A percentile compares a stretch with the other conserved stretches of the same genome.
These are phyloP conservation scores for Orientallactaga sibirica DNA, from an alignment of 2,797 vertebrate genomes.

Conservation along the genomic window DNA sequence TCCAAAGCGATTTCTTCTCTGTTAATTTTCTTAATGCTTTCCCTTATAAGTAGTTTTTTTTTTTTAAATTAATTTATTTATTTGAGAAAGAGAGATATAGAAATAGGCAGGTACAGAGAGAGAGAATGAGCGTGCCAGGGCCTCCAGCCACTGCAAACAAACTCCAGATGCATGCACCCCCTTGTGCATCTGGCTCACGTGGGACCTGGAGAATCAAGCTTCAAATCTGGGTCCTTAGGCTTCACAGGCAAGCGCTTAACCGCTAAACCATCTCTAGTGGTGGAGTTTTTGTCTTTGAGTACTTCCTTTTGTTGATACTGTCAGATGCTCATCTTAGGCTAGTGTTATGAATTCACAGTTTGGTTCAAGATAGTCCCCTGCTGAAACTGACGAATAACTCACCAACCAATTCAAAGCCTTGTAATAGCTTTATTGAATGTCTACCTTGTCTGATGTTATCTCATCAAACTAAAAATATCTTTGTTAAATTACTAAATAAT, in stretches of 20 bases:
- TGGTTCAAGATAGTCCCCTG: neutral
- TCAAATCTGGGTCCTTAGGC: too few relatives aligned
- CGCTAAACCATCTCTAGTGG: too few relatives aligned
- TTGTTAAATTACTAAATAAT: constrained; percentile 14
- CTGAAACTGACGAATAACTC: neutral
- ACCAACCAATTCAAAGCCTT: neutral
- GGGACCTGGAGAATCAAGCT: too few relatives aligned
- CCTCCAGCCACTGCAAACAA: too few relatives aligned
- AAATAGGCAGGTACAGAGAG: too few relatives aligned
- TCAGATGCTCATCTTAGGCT: neutral
- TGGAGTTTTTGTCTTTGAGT: neutral
- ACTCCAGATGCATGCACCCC: too few relatives aligned
- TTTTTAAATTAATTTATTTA: neutral
- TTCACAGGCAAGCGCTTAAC: too few relatives aligned
- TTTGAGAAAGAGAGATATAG: too few relatives aligned
- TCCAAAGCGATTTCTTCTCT: neutral
- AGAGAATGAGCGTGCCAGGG: too few relatives aligned
- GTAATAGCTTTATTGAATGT: neutral
- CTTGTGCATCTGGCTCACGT: too few relatives aligned
- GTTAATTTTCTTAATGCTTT: neutral
- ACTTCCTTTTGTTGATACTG: neutral
- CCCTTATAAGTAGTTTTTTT: neutral
- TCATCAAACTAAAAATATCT: neutral
- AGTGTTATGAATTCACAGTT: neutral
- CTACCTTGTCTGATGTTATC: neutral